These are phyloP conservation scores for Pollenia amentaria DNA, from an alignment of 2,888 invertebrate species.

Conservation along the genomic window DNA sequence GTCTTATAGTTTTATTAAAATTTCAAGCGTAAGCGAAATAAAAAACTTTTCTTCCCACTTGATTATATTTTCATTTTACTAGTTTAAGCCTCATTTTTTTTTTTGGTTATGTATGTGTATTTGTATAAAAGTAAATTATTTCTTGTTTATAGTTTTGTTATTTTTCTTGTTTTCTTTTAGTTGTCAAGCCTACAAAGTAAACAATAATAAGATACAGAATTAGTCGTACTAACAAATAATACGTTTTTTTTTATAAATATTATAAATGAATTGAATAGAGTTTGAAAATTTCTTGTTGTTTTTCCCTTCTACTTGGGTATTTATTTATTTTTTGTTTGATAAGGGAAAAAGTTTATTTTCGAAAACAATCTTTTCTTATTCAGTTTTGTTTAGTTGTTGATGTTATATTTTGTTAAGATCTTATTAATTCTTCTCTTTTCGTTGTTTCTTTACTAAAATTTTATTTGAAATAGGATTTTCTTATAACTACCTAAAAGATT, in stretches of 20 bases:
- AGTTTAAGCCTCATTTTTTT: neutral
- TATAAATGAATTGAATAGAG: slow-evolving; percentile 13
- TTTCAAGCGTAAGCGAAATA: neutral
- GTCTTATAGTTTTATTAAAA: neutral
- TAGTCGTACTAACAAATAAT: neutral
- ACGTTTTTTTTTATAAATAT: neutral
- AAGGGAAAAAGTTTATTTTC: slow-evolving; percentile 19
- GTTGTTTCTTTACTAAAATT: neutral
- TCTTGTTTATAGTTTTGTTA: neutral
- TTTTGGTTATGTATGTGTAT: neutral
- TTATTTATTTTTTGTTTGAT: neutral
- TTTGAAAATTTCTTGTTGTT: slow-evolving; percentile 26
- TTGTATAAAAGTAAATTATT: neutral
- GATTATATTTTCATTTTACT: neutral
- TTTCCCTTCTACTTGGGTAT: neutral
- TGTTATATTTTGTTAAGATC: slow-evolving; percentile 36
- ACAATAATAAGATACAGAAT: slow-evolving; percentile 9
- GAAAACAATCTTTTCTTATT: slow-evolving; percentile 12
- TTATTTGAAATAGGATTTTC: slow-evolving; percentile 23
- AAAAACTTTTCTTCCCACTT: neutral
- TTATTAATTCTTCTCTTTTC: slow-evolving; percentile 7
- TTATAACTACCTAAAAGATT: slow-evolving; percentile 3
- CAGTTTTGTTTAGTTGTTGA: slow-evolving; percentile 15
- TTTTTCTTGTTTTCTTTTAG: neutral
- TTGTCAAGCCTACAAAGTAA: slow-evolving; percentile 23